Evolutionary conservation across 2,113 vertebrate genomes (phyloP).

Genomic region (Poecilia latipinna): DNA sequence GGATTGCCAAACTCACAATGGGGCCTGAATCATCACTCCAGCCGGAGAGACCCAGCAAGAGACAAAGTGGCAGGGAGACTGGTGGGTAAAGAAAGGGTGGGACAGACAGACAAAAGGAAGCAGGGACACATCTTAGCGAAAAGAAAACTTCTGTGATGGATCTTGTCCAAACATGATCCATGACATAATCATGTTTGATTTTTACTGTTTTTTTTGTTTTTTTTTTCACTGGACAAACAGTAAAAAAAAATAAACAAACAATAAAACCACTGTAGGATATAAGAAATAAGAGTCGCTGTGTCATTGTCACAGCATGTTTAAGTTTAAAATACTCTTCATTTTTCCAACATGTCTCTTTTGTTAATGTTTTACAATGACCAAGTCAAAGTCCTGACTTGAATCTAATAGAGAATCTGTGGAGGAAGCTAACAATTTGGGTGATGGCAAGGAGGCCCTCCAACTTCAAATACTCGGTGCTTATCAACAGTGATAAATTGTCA

Average conservation of each 20-base stretch:
- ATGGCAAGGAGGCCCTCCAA: too few relatives aligned
- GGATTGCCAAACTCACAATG: conserved; percentile 74
- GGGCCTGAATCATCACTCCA: conserved; percentile 73
- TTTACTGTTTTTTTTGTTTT: too few relatives aligned
- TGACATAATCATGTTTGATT: too few relatives aligned
- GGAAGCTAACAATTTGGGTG: too few relatives aligned
- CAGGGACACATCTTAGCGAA: conserved; percentile 5
- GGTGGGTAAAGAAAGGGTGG: conserved; percentile 35
- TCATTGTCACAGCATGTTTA: not conserved
- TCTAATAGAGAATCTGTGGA: not conserved
- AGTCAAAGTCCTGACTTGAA: not conserved
- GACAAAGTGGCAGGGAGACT: conserved; percentile 44
- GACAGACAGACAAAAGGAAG: conserved; percentile 26
- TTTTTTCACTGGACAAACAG: not conserved
- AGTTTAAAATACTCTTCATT: not conserved
- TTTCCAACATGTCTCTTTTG: not conserved
- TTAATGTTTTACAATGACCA: too few relatives aligned
- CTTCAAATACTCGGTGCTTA: not conserved
- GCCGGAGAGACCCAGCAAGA: conserved; percentile 54
- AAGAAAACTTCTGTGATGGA: not conserved
- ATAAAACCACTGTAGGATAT: too few relatives aligned
- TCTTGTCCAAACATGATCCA: conserved; percentile 3
- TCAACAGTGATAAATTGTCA: not conserved
- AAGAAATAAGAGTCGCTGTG: too few relatives aligned
- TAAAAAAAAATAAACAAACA: too few relatives aligned